phyloP scores from a whole-genome alignment of 2,888 invertebrate genomes.

The Eristalinus aeneus region DNA sequence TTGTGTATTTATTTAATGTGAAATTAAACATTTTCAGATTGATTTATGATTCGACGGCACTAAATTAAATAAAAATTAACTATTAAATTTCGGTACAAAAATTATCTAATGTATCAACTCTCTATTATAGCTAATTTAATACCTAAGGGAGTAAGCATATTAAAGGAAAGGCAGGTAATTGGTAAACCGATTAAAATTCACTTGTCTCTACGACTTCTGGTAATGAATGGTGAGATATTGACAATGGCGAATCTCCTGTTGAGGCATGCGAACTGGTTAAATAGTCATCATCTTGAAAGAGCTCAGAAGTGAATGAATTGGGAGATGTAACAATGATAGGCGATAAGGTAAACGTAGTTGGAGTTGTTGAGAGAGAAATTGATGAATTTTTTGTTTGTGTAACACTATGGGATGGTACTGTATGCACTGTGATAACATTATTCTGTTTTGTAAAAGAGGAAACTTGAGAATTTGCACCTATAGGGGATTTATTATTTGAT shows the following conservation, averaged over 20 bases:
- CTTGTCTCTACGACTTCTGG: constrained; percentile 57
- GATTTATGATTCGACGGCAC: constrained; percentile 22
- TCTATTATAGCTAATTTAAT: constrained; percentile 30
- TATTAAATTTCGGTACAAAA: constrained; percentile 62
- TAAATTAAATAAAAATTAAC: constrained; percentile 55
- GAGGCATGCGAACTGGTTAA: constrained; percentile 35
- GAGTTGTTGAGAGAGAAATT: constrained; percentile 56
- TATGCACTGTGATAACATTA: constrained; percentile 73
- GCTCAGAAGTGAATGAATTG: constrained; percentile 74
- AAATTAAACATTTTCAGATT: constrained; percentile 33
- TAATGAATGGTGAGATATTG: constrained; percentile 53
- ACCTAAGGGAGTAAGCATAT: constrained; percentile 34
- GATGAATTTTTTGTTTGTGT: constrained; percentile 56
- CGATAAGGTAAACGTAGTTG: constrained; percentile 73
- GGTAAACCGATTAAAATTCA: constrained; percentile 56
- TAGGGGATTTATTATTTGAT: constrained; percentile 47
- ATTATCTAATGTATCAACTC: constrained; percentile 55
- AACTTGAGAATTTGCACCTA: constrained; percentile 36
- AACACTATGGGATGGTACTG: constrained; percentile 68
- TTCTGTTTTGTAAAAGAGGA: constrained; percentile 61
- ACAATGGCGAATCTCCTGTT: constrained; percentile 45
- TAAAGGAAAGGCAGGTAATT: constrained; percentile 32
- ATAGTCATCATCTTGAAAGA: constrained; percentile 67
- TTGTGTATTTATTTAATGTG: constrained; percentile 33
- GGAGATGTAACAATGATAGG: constrained; percentile 75